Evolutionary conservation across 2,888 invertebrate genomes (phyloP).

Genomic region (Dynastes grantii): DNA sequence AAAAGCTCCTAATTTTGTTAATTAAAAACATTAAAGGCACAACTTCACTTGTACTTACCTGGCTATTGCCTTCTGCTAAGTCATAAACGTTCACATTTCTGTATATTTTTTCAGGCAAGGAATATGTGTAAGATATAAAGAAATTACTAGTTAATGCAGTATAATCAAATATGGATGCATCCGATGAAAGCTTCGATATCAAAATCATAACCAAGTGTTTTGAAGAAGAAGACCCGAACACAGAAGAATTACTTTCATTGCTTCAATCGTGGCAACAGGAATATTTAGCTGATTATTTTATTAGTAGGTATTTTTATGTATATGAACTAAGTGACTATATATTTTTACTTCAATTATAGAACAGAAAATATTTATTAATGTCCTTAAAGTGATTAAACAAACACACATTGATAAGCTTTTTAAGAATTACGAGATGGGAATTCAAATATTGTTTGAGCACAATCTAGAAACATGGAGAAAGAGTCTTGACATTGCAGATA

Average conservation of each 20-base stretch:
- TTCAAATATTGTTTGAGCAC: slow-evolving; percentile 58
- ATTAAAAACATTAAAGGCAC: too few species aligned
- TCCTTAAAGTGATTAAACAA: slow-evolving; percentile 53
- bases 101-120: not conserved
- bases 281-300: slow-evolving; percentile 27
- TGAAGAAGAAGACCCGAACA: not conserved
- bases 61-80: too few species aligned
- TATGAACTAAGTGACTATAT: not conserved
- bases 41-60: too few species aligned
- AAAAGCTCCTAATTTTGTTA: too few species aligned
- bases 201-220: not conserved
- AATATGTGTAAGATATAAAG: not conserved
- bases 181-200: not conserved
- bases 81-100: too few species aligned
- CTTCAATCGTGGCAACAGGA: slow-evolving; percentile 30
- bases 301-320: not conserved
- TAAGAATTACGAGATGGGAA: slow-evolving; percentile 55
- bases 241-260: slow-evolving; percentile 1
- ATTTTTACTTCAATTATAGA: slow-evolving; percentile 3
- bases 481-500: slow-evolving; percentile 44
- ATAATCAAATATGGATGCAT: not conserved
- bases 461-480: slow-evolving; percentile 57
- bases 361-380: slow-evolving; percentile 29
- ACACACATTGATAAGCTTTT: slow-evolving; percentile 56
- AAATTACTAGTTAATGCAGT: not conserved